Base-by-base conservation (phyloP, 2,888 invertebrate species). In the Marronus borbonicus region DNA sequence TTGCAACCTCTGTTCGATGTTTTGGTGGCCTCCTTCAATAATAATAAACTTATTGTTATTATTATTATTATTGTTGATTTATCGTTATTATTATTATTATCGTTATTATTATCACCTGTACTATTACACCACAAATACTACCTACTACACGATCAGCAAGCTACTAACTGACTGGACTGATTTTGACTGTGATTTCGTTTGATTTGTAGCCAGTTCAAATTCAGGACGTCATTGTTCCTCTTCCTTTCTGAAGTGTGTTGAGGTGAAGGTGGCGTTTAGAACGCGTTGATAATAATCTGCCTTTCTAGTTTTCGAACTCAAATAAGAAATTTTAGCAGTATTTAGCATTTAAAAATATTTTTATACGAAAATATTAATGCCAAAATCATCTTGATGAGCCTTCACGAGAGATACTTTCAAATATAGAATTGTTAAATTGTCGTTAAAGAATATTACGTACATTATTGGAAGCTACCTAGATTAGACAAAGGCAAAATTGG, bases 1-100 rank as follows among this genome's bases (percentile, higher is more conserved):
- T 83, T 82, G 81, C 82, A 82, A 82, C 80, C 80, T 76, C 78
- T 78, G 76, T 78, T 78, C 81, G 81, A 79, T 81, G 81, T 81
- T 76, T 78, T 76, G 79, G 80, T 80, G 78, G 80, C 81, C 81
- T 81, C 80, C 76, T 74, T 79, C 74, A 77, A 75, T 81, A 68
- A 58, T 70, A 36, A 70, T 72, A 50, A 60, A 17, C 36, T 79
- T 49, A 70, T 76, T 77, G 31, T 52, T 74, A 28, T 64, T 52
- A 12, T 64, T 65, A 28, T 50, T 31, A 49, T 78, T 60, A 60
- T 60, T 7, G 14, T 60, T 28, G 14, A 55, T 17, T 20, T 17
- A n/a, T 17, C n/a, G 55, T 20, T 55, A 36, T 36, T 36, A 36
- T 36, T 31, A 31, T 20, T 55, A 60, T 60, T 28, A 28, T 60